Evolutionary conservation across 1,140 invertebrate genomes (phyloP).

Genomic region (Ips typographus): DNA sequence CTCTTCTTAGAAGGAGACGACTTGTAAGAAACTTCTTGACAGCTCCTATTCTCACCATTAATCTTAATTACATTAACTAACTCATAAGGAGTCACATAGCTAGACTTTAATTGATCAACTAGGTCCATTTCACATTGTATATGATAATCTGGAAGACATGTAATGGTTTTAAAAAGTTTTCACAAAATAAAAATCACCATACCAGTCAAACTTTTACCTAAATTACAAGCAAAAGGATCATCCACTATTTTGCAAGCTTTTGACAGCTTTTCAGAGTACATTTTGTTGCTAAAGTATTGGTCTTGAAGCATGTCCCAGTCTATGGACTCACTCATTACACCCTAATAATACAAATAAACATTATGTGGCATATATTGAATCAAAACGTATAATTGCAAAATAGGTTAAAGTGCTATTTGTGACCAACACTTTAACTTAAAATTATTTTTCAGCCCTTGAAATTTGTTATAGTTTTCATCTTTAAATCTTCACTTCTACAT

Average conservation of each 20-base stretch:
- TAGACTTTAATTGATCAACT: slow-evolving; percentile 20
- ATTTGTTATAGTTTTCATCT: no score
- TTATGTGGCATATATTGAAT: no score
- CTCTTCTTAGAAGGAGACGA: slow-evolving; percentile 28
- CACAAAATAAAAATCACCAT: slow-evolving; percentile 6
- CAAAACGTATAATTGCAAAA: no score
- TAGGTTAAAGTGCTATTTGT: no score
- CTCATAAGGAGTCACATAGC: slow-evolving; percentile 42
- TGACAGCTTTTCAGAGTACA: slow-evolving; percentile 78
- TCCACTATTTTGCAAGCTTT: slow-evolving; percentile 61
- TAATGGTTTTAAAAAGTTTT: neutral
- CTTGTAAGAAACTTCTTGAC: slow-evolving; percentile 38
- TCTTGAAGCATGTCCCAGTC: slow-evolving; percentile 89
- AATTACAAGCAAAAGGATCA: slow-evolving; percentile 47
- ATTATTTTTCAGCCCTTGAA: no score
- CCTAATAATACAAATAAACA: slow-evolving; percentile 56
- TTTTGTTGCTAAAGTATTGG: slow-evolving; percentile 84
- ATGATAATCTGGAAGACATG: slow-evolving; percentile 20
- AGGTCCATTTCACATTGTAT: slow-evolving; percentile 27
- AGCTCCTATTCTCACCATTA: slow-evolving; percentile 24
- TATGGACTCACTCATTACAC: slow-evolving; percentile 92
- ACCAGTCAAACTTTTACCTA: slow-evolving; percentile 41
- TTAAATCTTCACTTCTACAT: no score
- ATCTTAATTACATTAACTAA: slow-evolving; percentile 38
- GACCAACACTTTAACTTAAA: no score